These are phyloP conservation scores for Salminus brasiliensis DNA, from an alignment of 2,113 vertebrate species.

Conservation along the genomic window DNA sequence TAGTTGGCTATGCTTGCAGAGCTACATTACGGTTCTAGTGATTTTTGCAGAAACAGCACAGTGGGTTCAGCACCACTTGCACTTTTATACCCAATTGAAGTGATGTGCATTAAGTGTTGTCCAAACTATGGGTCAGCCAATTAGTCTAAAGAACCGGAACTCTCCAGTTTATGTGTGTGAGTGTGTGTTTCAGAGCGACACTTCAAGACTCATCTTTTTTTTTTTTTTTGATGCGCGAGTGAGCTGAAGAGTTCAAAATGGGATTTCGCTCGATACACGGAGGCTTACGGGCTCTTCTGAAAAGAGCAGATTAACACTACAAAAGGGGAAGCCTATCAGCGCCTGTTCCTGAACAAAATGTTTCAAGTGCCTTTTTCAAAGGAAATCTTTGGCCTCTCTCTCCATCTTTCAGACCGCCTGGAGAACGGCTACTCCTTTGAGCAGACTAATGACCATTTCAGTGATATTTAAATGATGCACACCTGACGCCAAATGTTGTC, in stretches of 20 bases:
- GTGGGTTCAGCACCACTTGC: no score
- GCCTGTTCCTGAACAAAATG: slow-evolving; percentile 4
- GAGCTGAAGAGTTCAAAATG: slow-evolving; percentile 21
- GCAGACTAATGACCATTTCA: neutral
- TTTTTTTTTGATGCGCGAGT: slow-evolving; percentile 19
- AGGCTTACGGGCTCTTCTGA: slow-evolving; percentile 16
- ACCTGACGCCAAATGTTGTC: neutral
- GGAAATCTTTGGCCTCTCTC: neutral
- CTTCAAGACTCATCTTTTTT: neutral
- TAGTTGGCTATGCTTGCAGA: no score
- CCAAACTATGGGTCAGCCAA: neutral
- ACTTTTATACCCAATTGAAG: no score
- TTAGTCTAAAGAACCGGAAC: neutral
- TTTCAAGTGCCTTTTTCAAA: slow-evolving; percentile 23
- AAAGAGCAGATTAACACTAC: slow-evolving; percentile 48
- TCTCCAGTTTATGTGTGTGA: neutral
- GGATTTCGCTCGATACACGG: slow-evolving; percentile 29
- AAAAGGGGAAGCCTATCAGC: slow-evolving; percentile 17
- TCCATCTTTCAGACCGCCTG: neutral
- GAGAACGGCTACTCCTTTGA: neutral
- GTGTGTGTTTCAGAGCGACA: neutral
- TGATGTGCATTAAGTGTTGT: no score
- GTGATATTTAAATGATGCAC: neutral
- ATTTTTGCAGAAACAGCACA: no score
- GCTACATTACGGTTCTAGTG: no score